Evolutionary conservation across 2,113 vertebrate genomes (phyloP).

Genomic region (Eudorcas thomsonii): DNA sequence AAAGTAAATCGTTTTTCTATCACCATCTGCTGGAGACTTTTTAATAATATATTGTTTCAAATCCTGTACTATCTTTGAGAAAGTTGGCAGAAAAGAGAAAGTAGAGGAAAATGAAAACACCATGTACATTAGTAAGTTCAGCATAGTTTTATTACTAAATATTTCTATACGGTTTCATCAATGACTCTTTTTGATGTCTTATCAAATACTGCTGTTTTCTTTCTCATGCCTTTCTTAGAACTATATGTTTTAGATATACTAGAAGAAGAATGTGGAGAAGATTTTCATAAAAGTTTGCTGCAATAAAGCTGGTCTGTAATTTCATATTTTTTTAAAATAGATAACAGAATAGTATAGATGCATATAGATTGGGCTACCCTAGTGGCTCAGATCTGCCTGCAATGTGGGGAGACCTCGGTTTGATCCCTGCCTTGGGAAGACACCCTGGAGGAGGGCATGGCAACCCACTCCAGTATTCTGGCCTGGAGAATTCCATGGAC

Average conservation of each 20-base stretch:
- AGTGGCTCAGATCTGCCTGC: background rate
- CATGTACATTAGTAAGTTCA: background rate
- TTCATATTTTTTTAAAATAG: background rate
- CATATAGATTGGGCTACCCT: background rate
- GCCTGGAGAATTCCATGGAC: background rate
- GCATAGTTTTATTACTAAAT: background rate
- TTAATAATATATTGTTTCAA: background rate
- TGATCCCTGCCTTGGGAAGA: background rate
- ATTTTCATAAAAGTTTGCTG: background rate
- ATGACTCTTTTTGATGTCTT: background rate
- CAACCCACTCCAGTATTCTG: background rate
- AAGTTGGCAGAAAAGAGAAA: background rate
- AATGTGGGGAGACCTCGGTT: background rate
- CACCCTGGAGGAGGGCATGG: background rate
- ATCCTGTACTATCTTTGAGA: background rate
- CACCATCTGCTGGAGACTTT: constrained; percentile 4
- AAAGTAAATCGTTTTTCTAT: background rate
- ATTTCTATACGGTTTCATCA: background rate
- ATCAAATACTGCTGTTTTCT: background rate
- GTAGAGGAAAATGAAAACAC: background rate
- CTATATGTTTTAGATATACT: background rate
- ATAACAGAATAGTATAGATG: background rate
- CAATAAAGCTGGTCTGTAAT: background rate
- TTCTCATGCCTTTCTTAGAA: background rate
- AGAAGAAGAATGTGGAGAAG: constrained; percentile 38